Percentiles rank a stretch among this genome's conserved stretches.
These are phyloP conservation scores for Rhingia campestris DNA, from an alignment of 2,888 invertebrate species.

Conservation along the genomic window DNA sequence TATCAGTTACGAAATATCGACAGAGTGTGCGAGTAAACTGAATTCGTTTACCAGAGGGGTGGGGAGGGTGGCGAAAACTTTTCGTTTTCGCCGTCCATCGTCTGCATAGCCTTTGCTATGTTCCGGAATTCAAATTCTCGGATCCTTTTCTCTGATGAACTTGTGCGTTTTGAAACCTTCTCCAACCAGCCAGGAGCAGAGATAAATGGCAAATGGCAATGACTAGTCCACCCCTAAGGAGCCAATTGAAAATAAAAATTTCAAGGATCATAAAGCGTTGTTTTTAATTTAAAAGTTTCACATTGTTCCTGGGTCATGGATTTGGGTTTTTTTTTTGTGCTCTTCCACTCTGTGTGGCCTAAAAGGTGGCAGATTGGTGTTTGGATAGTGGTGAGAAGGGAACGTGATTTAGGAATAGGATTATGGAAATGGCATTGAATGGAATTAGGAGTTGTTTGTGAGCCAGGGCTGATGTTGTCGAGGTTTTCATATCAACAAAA, in stretches of 20 bases:
- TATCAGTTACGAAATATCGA: constrained; percentile 74
- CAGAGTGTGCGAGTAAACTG: constrained; percentile 1
- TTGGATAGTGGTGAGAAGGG: background rate
- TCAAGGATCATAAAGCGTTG: constrained; percentile 74
- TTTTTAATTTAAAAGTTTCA: constrained; percentile 71
- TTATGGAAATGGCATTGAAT: constrained; percentile 35
- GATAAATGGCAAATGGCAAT: constrained; percentile 50
- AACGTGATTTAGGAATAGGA: constrained; percentile 36
- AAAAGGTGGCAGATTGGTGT: constrained; percentile 38
- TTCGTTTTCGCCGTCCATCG: constrained; percentile 69
- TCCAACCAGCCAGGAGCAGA: constrained; percentile 26
- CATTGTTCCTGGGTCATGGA: constrained; percentile 10
- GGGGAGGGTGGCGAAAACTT: constrained; percentile 51
- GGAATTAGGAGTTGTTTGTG: constrained; percentile 22
- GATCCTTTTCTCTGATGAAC: constrained; percentile 58
- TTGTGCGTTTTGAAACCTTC: constrained; percentile 43
- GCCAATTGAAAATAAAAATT: constrained; percentile 74
- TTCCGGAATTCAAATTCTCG: constrained; percentile 57
- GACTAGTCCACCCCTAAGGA: constrained; percentile 53
- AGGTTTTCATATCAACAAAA: no score
- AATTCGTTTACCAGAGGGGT: background rate
- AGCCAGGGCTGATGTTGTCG: background rate
- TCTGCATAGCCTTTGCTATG: constrained; percentile 17
- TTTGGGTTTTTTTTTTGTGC: constrained; percentile 14
- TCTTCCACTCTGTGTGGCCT: constrained; percentile 21